Evolutionary conservation across 2,113 vertebrate genomes (phyloP), one percentile per base, ranked within the genome.

Genomic region (Alethe diademata): DNA sequence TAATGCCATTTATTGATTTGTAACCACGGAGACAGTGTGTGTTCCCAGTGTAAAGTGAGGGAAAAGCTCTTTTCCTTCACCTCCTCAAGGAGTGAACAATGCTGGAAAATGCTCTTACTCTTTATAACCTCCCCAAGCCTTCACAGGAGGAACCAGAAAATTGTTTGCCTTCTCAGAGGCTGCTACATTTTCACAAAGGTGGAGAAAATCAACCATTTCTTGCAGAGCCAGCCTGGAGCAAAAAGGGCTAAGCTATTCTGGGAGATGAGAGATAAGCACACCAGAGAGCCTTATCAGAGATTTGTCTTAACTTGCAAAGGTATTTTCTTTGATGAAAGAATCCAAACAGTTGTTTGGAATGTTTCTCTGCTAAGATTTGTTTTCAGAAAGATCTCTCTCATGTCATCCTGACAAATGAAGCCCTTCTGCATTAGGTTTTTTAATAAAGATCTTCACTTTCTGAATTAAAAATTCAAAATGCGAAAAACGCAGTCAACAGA

Each of bases 291-390:
- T 96, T 90, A 91, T 94, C 86, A 69, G 88, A 78, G 74, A 80
- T 86, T 87, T 92, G 94, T 88, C 80, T 95, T 78, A 86, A 95
- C 95, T 92, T 94, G 95, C 79, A 92, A 56, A 94, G 73, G 74
- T 94, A 93, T 93, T 96, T 91, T 91, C 78, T 89, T 93, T 78
- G 76, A 74, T 33, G 35, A 82, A 96, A 81, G 81, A 94, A 97
- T 91, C 65, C 67, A 80, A 90, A 75, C 57, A 33, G 45, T 92
- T 82, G 57, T 75, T 84, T 56, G 64, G 91, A 93, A 91, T 31
- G 23, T 78, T 91, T 91, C 82, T 84, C 91, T 65, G 43, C 40
- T 96, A 47, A 43, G 35, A 50, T 92, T 70, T 96, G 57, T 65
- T 61, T 87, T 64, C 70, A 58, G 75, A 38, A 47, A 47, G 14